Evolutionary conservation across 2,113 vertebrate genomes (phyloP).

Genomic region (Ellobius talpinus): DNA sequence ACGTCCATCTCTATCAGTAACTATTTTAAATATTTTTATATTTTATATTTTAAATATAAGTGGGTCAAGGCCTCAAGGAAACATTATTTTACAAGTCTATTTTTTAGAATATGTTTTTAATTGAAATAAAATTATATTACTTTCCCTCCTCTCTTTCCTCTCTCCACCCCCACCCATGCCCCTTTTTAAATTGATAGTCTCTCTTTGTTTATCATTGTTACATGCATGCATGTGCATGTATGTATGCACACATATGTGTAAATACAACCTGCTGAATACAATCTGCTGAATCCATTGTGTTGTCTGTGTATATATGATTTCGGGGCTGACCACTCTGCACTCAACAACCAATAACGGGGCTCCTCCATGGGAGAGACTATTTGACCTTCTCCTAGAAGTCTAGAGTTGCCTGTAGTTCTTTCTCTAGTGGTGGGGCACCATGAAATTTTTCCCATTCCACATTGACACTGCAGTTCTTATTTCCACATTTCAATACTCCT

Average conservation of each 20-base stretch:
- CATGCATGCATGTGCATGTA: not conserved
- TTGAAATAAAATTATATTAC: not conserved
- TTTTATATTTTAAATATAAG: not conserved
- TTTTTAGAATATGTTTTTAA: not conserved
- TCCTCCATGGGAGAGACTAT: not conserved
- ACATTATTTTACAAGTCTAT: not conserved
- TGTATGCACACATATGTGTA: not conserved
- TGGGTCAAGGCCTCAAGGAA: not conserved
- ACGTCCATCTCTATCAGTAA: not conserved
- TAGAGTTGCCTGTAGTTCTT: not conserved
- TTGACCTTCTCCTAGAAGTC: not conserved
- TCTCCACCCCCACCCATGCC: not conserved
- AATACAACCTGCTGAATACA: not conserved
- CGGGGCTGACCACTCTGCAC: too few species aligned
- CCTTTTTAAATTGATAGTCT: not conserved
- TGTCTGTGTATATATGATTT: not conserved
- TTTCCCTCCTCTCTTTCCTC: not conserved
- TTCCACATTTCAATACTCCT: not conserved
- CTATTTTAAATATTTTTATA: not conserved
- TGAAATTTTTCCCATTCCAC: not conserved
- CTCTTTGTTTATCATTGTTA: not conserved
- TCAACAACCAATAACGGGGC: not conserved
- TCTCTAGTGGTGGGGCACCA: not conserved
- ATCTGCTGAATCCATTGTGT: not conserved
- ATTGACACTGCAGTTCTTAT: not conserved